Evolutionary conservation across 2,888 invertebrate genomes (phyloP).

Genomic region (Pristionchus mayeri): DNA sequence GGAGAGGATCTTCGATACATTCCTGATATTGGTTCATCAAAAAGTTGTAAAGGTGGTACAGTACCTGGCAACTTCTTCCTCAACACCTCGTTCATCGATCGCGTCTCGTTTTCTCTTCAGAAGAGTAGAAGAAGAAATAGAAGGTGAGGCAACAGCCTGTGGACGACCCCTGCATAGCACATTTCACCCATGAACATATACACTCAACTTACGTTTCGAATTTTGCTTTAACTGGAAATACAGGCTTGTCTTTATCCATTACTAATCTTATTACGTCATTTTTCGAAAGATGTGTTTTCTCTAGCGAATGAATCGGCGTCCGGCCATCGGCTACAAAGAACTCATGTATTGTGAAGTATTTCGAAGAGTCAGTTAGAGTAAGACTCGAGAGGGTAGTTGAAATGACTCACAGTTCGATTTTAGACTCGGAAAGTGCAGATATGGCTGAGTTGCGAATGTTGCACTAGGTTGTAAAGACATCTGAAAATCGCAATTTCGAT

Average conservation of each 20-base stretch:
- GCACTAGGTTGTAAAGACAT: constrained; percentile 46
- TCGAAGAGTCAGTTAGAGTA: neutral
- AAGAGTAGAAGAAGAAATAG: constrained; percentile 1
- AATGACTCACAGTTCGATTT: constrained; percentile 43
- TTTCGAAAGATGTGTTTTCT: constrained; percentile 47
- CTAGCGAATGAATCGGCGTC: constrained; percentile 14
- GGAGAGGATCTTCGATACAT: constrained; percentile 48
- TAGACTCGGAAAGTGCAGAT: constrained; percentile 42
- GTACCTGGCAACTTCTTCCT: constrained; percentile 51
- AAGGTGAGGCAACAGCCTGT: neutral
- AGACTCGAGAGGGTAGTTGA: neutral
- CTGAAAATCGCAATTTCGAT: neutral
- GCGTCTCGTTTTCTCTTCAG: constrained; percentile 44
- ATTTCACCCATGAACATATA: neutral
- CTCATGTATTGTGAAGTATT: neutral
- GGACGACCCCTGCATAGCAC: neutral
- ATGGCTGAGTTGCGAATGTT: constrained; percentile 46
- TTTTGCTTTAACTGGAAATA: constrained; percentile 49
- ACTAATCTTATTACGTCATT: constrained; percentile 46
- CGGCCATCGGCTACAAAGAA: constrained; percentile 24
- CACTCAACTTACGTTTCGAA: constrained; percentile 36
- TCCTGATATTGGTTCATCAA: constrained; percentile 5
- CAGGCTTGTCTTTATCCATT: constrained; percentile 49
- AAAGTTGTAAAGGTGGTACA: neutral
- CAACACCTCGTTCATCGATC: constrained; percentile 46